A percentile compares a stretch with the other conserved stretches of the same genome.
Conservation (phyloP, 2,113 vertebrate species). For the Erythrocercus mccallii region DNA sequence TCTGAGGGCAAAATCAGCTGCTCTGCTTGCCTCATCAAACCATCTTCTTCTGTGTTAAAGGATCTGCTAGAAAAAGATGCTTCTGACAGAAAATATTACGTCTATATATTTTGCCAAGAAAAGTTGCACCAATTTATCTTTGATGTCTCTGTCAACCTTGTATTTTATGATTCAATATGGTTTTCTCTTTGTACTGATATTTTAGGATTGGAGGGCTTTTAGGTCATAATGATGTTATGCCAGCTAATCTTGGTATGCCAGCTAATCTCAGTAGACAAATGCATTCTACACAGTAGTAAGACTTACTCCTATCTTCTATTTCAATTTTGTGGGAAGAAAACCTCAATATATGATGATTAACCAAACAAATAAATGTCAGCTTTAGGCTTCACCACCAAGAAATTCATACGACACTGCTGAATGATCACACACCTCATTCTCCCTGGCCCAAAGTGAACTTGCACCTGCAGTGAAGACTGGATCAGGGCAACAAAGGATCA, state of each 20-base stretch:
- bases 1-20: not conserved
- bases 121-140: not conserved
- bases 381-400: not conserved
- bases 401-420: not conserved
- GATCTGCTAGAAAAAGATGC: not conserved
- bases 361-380: not conserved
- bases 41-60: not conserved
- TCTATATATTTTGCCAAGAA: not conserved
- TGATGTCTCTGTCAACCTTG: not conserved
- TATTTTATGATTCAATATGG: not conserved
- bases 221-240: not conserved
- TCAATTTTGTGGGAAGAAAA: not conserved
- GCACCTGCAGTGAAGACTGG: not conserved
- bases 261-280: not conserved
- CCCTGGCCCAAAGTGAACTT: not conserved
- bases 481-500: not conserved
- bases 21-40: not conserved
- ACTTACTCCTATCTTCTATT: not conserved
- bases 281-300: not conserved
- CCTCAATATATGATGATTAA: not conserved
- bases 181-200: not conserved
- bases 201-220: not conserved
- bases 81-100: not conserved
- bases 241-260: not conserved
- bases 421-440: not conserved